Conservation (phyloP, 2,888 invertebrate species). For the Lagria hirta region DNA sequence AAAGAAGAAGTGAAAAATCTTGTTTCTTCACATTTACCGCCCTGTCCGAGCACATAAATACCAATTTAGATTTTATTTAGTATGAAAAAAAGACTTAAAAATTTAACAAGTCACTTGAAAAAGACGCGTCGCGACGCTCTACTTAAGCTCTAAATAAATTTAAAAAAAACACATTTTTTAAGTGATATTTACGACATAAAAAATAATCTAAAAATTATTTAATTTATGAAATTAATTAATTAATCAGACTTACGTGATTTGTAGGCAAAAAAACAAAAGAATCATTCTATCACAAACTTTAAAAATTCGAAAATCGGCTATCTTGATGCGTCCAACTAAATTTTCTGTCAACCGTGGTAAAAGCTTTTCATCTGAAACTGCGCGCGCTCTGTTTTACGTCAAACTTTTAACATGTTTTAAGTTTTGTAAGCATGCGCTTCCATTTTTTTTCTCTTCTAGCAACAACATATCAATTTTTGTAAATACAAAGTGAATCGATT, state of each 20-base stretch:
- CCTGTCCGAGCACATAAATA: constrained; percentile 23
- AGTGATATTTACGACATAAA: neutral
- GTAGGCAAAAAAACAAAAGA: constrained; percentile 1
- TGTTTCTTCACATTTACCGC: constrained; percentile 18
- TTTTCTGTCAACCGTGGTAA: constrained; percentile 15
- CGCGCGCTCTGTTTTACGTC: constrained; percentile 31
- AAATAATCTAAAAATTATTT: constrained; percentile 1
- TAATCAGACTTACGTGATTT: constrained; percentile 3
- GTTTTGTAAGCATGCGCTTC: constrained; percentile 27
- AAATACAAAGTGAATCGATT: too few relatives aligned
- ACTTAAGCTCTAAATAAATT: neutral
- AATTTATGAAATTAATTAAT: neutral
- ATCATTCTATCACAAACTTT: neutral
- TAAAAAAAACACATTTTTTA: constrained; percentile 1
- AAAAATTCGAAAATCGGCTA: constrained; percentile 3
- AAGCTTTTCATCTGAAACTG: constrained; percentile 25
- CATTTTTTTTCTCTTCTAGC: too few relatives aligned
- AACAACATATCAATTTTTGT: too few relatives aligned
- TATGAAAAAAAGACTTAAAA: constrained; percentile 10
- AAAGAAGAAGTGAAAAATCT: constrained; percentile 24
- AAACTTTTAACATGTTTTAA: constrained; percentile 34
- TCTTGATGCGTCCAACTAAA: constrained; percentile 7
- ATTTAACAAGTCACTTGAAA: constrained; percentile 5
- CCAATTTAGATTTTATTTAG: constrained; percentile 20
- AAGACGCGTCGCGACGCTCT: neutral